Conservation (phyloP, 2,797 vertebrate species). For the Odontamblyopus rebecca region DNA sequence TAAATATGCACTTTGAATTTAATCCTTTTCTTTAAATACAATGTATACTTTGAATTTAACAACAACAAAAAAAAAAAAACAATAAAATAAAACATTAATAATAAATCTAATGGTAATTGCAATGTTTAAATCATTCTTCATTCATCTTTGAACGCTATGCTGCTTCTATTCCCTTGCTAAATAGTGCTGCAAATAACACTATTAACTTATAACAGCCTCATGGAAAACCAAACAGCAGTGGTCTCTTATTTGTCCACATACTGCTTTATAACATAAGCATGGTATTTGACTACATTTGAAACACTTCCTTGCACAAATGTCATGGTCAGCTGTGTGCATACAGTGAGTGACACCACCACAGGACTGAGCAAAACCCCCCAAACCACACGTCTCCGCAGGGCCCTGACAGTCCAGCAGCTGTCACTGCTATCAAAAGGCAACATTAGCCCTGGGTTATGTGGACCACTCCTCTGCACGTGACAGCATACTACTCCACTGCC, state of each 20-base stretch:
- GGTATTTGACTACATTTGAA: slow-evolving; percentile 49
- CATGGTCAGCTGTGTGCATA: slow-evolving; percentile 35
- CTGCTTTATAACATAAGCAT: slow-evolving; percentile 29
- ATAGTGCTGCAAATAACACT: not conserved
- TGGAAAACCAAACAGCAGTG: too few relatives aligned
- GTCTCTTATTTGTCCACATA: not conserved
- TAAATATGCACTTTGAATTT: not conserved
- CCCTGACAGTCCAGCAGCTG: slow-evolving; percentile 73
- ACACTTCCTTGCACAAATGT: slow-evolving; percentile 56
- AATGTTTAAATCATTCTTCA: not conserved
- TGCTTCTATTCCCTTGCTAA: too few relatives aligned
- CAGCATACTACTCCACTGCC: slow-evolving; percentile 47
- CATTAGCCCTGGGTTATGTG: slow-evolving; percentile 65
- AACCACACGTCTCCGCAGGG: slow-evolving; percentile 53
- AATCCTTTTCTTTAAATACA: not conserved
- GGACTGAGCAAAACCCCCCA: slow-evolving; percentile 53
- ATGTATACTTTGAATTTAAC: not conserved
- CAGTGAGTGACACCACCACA: slow-evolving; percentile 65
- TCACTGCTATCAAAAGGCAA: slow-evolving; percentile 75
- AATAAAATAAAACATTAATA: not conserved
- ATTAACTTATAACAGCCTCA: not conserved
- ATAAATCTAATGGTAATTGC: not conserved
- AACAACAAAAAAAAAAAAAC: too few relatives aligned
- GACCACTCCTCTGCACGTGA: slow-evolving; percentile 60
- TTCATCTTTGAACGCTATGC: too few relatives aligned